Evolutionary conservation across 2,113 vertebrate genomes (phyloP).

Genomic region (Strix uralensis): DNA sequence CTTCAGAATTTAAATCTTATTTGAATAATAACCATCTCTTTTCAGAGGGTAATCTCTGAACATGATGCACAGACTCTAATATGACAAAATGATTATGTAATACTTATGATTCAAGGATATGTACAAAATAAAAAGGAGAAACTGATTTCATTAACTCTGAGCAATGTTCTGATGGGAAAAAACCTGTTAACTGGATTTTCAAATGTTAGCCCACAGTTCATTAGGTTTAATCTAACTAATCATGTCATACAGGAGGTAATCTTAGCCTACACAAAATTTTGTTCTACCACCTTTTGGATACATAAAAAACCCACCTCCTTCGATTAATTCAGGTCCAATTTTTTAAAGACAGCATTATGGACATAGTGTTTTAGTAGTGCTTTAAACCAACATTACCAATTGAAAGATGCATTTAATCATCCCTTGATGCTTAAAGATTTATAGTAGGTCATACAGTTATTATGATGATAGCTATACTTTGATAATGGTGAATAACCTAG

Average conservation of each 20-base stretch:
- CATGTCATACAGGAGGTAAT: constrained; percentile 28
- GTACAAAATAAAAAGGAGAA: constrained; percentile 19
- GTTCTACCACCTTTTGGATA: constrained; percentile 36
- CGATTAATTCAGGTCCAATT: constrained; percentile 32
- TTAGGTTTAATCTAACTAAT: constrained; percentile 64
- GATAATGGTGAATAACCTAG: neutral
- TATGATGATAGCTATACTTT: neutral
- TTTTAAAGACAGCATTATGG: constrained; percentile 37
- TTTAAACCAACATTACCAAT: constrained; percentile 33
- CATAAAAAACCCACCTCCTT: constrained; percentile 35
- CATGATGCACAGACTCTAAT: neutral
- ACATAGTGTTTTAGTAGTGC: neutral
- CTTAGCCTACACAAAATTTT: neutral
- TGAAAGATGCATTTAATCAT: constrained; percentile 1
- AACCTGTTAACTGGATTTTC: constrained; percentile 51
- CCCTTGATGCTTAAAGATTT: constrained; percentile 4
- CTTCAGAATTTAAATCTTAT: neutral
- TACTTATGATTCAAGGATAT: constrained; percentile 16
- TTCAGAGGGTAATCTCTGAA: neutral
- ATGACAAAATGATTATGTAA: constrained; percentile 22
- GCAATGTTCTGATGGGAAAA: constrained; percentile 41
- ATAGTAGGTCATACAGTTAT: neutral
- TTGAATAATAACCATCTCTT: constrained; percentile 7
- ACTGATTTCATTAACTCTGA: constrained; percentile 52
- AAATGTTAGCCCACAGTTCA: constrained; percentile 51